phyloP scores from a whole-genome alignment of 1,140 invertebrate genomes.

The Berghia stephanieae region DNA sequence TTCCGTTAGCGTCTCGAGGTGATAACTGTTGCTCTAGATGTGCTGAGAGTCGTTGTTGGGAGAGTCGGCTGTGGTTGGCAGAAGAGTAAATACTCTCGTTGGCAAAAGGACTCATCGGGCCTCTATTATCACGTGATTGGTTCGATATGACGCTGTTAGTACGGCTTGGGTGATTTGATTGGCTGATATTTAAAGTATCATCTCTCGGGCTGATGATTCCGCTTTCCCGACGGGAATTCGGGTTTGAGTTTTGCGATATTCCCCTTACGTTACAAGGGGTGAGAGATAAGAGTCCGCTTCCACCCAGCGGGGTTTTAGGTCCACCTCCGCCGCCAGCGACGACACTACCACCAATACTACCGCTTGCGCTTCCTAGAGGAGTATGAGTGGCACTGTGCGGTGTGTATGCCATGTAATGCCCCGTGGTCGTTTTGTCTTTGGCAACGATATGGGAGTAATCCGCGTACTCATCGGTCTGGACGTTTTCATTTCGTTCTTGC shows the following conservation, averaged over 20 bases:
- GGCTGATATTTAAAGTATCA: background rate
- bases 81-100: conserved; percentile 24
- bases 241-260: conserved; percentile 13
- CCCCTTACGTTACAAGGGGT: conserved; percentile 12
- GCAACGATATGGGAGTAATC: conserved; percentile 24
- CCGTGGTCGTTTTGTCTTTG: background rate
- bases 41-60: background rate
- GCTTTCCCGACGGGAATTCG: background rate
- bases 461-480: conserved; percentile 14
- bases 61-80: background rate
- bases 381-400: no score
- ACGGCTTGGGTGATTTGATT: background rate
- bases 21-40: background rate
- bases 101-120: conserved; percentile 10
- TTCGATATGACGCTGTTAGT: background rate
- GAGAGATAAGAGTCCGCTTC: conserved; percentile 12
- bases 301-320: no score
- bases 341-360: no score
- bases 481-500: background rate
- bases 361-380: no score
- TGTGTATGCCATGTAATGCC: no score
- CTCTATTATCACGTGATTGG: background rate
- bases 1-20: background rate
- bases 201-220: background rate
- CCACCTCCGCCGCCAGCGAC: no score